Base-by-base conservation (phyloP, 2,888 invertebrate genomes). In the Sarcophaga subvicina region DNA sequence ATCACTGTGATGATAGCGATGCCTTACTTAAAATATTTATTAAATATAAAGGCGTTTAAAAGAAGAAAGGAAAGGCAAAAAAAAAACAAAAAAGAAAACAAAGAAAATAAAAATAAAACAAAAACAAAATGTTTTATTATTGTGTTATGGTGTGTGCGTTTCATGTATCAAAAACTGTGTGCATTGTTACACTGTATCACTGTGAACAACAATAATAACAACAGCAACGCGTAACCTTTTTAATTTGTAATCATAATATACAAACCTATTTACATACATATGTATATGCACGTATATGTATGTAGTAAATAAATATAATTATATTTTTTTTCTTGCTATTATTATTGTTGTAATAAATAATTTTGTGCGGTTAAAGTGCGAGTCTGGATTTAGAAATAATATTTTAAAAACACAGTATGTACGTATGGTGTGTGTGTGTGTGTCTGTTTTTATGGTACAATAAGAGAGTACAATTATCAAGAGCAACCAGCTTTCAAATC, bases 331-430 rank as follows among this genome's bases (percentile, higher is more conserved):
- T 69, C 47, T 20, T 47, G 12, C n/a, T 25, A 27, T 62, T 49
- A 17, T 71, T 66, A 37, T 70, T 83, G 4, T 66, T 83, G 71
- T 62, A 67, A 62, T 84, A 71, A 54, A 84, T 80, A 67, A 66
- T 49, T 49, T 70, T 85, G 79, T 64, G 67, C n/a, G 84, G 84
- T 80, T 80, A 66, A 80, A 66, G 66, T 67, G 66, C 59, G 25
- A 72, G 27, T 78, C 80, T 79, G 66, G 72, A 80, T 80, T 86
- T 83, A 73, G 62, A 83, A 80, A 86, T 20, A 59, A 63, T n/a
- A 37, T 64, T 12, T 64, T 14, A 64, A n/a, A 64, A 54, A 63
- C n/a, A 49, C 12, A 20, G 45, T 60, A 59, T 59, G 14, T 70
- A 22, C 22, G 22, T 22, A 22, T 22, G 22, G 22, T 22, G 22